These are phyloP conservation scores for Helogale parvula DNA, from an alignment of 2,113 vertebrate species.

Conservation along the genomic window DNA sequence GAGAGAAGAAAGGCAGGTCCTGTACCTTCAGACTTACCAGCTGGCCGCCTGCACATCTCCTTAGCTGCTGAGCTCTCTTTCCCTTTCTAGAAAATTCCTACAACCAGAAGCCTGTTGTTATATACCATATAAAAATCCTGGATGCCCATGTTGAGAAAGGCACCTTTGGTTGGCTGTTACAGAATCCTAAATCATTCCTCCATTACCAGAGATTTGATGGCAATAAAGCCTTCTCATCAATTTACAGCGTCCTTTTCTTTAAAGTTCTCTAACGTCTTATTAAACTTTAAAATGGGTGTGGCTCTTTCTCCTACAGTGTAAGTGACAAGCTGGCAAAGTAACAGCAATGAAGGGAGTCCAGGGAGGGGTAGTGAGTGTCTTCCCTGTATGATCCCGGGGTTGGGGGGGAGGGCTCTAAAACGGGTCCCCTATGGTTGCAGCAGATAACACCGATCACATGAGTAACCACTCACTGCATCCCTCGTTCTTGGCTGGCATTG, in stretches of 20 bases:
- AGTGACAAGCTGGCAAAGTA: background rate
- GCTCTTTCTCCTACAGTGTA: background rate
- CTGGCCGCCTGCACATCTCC: accelerated
- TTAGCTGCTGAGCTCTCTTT: accelerated
- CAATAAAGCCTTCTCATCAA: background rate
- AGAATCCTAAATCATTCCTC: background rate
- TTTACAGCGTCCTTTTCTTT: background rate
- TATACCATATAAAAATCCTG: accelerated
- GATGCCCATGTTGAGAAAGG: background rate
- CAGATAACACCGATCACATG: background rate
- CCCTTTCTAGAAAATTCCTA: background rate
- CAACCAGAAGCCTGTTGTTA: accelerated
- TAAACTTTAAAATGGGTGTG: background rate
- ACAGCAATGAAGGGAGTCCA: accelerated
- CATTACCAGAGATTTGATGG: background rate
- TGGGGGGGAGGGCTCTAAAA: background rate
- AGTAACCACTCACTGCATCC: background rate
- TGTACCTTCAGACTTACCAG: accelerated
- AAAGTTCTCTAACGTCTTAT: background rate
- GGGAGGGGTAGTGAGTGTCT: accelerated
- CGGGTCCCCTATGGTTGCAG: background rate
- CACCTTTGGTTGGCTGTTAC: accelerated
- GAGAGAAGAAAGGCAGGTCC: background rate
- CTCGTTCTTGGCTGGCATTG: background rate
- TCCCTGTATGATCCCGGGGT: accelerated